Evolutionary conservation across 2,888 invertebrate genomes (phyloP).

Genomic region (Alloscopus bannaensis): DNA sequence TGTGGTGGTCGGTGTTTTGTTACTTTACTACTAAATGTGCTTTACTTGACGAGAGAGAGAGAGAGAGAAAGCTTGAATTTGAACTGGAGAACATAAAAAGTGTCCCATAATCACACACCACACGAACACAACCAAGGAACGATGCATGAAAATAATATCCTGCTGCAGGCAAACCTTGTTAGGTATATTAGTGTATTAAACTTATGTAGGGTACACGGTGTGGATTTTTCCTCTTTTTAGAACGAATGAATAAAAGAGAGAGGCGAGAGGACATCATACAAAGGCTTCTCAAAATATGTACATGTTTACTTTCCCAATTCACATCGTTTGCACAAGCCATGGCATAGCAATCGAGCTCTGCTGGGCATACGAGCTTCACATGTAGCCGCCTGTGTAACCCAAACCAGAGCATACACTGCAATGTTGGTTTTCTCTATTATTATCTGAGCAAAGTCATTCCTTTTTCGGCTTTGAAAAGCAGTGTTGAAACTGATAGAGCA

Average conservation of each 20-base stretch:
- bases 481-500: slow-evolving; percentile 13
- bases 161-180: slow-evolving; percentile 56
- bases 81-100: slow-evolving; percentile 59
- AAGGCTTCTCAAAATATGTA: slow-evolving; percentile 1
- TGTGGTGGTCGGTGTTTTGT: not conserved
- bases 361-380: too few species aligned
- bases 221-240: slow-evolving; percentile 19
- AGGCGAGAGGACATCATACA: slow-evolving; percentile 25
- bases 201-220: slow-evolving; percentile 7
- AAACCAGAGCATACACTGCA: not conserved
- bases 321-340: not conserved
- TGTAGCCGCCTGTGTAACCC: not conserved
- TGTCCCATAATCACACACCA: slow-evolving; percentile 62
- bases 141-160: slow-evolving; percentile 37
- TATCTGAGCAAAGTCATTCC: slow-evolving; percentile 17
- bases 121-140: slow-evolving; percentile 51
- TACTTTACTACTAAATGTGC: slow-evolving; percentile 8
- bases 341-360: too few species aligned
- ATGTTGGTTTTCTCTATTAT: slow-evolving; percentile 2
- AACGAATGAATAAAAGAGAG: slow-evolving; percentile 8
- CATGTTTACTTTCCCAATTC: slow-evolving; percentile 18
- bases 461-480: not conserved
- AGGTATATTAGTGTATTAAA: slow-evolving; percentile 41
- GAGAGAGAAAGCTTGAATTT: slow-evolving; percentile 20
- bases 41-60: slow-evolving; percentile 12